Conservation (phyloP, 2,888 invertebrate genomes). For the Stictocephala bisonia region DNA sequence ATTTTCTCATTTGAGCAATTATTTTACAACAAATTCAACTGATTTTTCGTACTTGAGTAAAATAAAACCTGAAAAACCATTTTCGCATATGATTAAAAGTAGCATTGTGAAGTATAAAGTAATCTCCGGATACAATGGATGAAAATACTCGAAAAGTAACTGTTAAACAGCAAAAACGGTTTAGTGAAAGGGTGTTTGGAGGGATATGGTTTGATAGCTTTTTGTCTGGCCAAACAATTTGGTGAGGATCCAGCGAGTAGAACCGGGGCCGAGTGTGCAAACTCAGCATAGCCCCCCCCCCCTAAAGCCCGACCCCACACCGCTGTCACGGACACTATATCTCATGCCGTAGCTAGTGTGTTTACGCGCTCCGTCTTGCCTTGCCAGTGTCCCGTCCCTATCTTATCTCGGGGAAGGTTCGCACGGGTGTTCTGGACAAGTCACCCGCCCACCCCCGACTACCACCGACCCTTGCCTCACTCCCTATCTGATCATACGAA, state of each 20-base stretch:
- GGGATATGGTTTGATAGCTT: conserved; percentile 53
- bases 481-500: neutral
- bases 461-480: neutral
- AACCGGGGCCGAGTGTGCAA: conserved; percentile 28
- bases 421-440: conserved; percentile 23
- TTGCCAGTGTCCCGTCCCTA: conserved; percentile 3
- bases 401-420: conserved; percentile 24
- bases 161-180: too few species aligned
- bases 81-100: too few species aligned
- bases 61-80: too few species aligned
- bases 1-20: too few species aligned
- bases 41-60: too few species aligned
- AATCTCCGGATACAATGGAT: too few species aligned
- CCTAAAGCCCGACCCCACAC: neutral
- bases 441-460: neutral
- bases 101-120: too few species aligned
- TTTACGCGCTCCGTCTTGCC: conserved; percentile 10
- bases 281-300: conserved; percentile 11
- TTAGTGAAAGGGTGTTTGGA: too few species aligned
- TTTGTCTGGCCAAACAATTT: conserved; percentile 57
- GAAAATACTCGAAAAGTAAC: too few species aligned
- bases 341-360: conserved; percentile 20
- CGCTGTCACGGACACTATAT: conserved; percentile 34
- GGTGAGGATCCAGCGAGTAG: conserved; percentile 55
- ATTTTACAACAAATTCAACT: too few species aligned